Base-by-base conservation (phyloP, 92 coral and sea anemone genomes). In the Actinostola sp. region DNA sequence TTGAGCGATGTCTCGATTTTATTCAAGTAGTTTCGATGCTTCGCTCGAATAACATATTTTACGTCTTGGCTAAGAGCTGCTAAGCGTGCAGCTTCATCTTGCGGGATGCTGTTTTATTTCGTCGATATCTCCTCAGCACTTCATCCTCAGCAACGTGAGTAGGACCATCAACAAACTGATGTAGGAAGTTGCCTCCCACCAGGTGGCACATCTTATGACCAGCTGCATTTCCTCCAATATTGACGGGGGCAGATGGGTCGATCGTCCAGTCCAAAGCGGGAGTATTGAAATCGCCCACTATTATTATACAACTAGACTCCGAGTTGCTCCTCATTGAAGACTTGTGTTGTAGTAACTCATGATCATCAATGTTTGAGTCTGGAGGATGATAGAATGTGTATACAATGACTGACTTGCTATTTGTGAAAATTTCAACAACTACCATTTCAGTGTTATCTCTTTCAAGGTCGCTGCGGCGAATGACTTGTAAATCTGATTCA, bases 1-100 rank as follows among this genome's bases (percentile, higher is more conserved):
- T 77, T 78, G 60, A 89, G 80, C 10, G 81, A 80, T 19, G 52
- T 20, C 72, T 89, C 87, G 24, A 56, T 89, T 73, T 85, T 85
- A 27, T 44, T 59, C 46, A 81, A 72, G 51, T 81, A 80, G 26
- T 76, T 76, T 23, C 61, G 72, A 72, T 80, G 88, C 68, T 84
- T 83, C 1, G 38, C 46, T 30, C 65, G 61, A 61, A 71, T 43
- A 38, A 73, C 46, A 41, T 63, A 25, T 66, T 71, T 84, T 33
- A 71, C 54, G 64, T 77, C 60, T 53, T 76, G 75, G 49, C 84
- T 89, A 27, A 75, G 32, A 24, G n/a, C n/a, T n/a, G n/a, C n/a
- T n/a, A n/a, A n/a, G 61, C 0, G 10, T 83, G 61, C 26, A 77
- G 52, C 61, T 74, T 87, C 50, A 15, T 43, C 66, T 87, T 87